phyloP scores from a whole-genome alignment of 2,888 invertebrate species.

The Alitta virens region DNA sequence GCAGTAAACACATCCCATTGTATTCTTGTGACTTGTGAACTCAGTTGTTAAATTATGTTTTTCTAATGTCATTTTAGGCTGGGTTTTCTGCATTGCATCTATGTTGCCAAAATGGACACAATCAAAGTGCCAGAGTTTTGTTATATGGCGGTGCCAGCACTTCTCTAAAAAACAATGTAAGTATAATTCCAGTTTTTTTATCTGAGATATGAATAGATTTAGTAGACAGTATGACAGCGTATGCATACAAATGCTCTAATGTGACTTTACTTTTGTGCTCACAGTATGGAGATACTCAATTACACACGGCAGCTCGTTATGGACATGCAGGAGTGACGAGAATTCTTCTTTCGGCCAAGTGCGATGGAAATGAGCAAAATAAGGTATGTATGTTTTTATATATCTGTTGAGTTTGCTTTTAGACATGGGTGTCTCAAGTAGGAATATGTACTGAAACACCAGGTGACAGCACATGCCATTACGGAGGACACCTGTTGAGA shows the following conservation, averaged over 20 bases:
- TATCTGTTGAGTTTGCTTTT: background rate
- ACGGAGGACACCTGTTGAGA: too few relatives aligned
- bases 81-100: slow-evolving; percentile 93
- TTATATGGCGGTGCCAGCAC: slow-evolving; percentile 83
- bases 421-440: background rate
- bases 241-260: background rate
- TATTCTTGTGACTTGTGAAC: background rate
- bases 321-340: slow-evolving; percentile 95
- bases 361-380: slow-evolving; percentile 83
- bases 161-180: slow-evolving; percentile 85
- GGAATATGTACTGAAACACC: too few relatives aligned
- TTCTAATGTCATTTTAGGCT: slow-evolving; percentile 60
- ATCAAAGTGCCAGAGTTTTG: slow-evolving; percentile 86
- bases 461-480: too few relatives aligned
- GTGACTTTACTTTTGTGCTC: background rate
- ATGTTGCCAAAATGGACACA: slow-evolving; percentile 94
- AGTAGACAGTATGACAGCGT: background rate
- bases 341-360: slow-evolving; percentile 86
- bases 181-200: slow-evolving; percentile 30
- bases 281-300: slow-evolving; percentile 90
- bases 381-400: slow-evolving; percentile 24
- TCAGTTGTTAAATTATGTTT: background rate
- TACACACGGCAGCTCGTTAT: slow-evolving; percentile 92
- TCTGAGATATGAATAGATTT: background rate
- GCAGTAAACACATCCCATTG: background rate